Evolutionary conservation across 2,797 vertebrate species (phyloP), one percentile per base, ranked within the genome.

Genomic region (Phataginus tetradactyla): DNA sequence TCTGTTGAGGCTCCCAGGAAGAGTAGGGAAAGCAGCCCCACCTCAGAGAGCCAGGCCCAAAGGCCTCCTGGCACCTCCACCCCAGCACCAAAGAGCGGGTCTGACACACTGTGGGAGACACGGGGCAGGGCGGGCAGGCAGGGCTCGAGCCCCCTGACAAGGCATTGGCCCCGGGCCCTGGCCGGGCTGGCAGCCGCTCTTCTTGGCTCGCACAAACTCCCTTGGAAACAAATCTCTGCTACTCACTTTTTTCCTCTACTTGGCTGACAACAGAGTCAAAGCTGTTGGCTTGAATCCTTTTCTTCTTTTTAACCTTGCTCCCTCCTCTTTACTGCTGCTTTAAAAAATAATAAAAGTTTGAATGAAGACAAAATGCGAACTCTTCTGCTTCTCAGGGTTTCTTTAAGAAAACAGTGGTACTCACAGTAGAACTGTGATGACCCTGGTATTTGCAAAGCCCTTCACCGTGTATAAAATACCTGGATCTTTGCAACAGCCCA

Each of bases 221-320:
- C 94, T 86, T 96, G 97, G 95, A 97, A 96, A 86, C 79, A 79
- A 87, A 78, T 23, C 84, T 87, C 86, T 53, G 84, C 80, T 93
- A 59, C 94, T 96, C 66, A 29, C 69, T 63, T 55, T 93, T 92
- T 37, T 37, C 59, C 78, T 81, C 61, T 63, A 39, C 49, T 53
- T 95, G 95, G 97, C 95, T 92, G 51, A 90, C 49, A 74, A 84
- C 10, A 7, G 29, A 91, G 72, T 85, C 23, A 0, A 57, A 86
- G n/a, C 71, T 78, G 53, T 53, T 96, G 96, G 97, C 96, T 93
- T 12, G 23, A 55, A 63, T 74, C 45, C 42, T 49, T 59, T 66
- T 84, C 64, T 66, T 34, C 63, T 78, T 86, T 93, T 95, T 91
- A 95, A 92, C 39, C 83, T 91, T 34, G 57, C 49, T 77, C 59